Conservation (phyloP, 2,113 vertebrate species). For the Mus spicilegus region DNA sequence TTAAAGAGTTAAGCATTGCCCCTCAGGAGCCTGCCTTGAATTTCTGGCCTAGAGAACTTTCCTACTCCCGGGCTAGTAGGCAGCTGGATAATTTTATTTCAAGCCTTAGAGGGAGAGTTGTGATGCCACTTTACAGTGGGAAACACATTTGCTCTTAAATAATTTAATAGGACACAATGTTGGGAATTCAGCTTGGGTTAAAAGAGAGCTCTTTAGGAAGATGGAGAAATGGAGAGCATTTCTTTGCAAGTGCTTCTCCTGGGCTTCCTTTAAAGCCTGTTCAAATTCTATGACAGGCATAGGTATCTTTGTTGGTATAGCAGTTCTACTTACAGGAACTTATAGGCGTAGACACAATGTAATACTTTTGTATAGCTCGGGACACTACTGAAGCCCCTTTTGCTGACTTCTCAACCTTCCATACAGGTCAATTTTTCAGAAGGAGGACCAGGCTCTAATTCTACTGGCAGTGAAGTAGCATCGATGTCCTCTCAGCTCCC, state of each 20-base stretch:
- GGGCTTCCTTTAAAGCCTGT: conserved; percentile 40
- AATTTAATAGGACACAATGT: conserved; percentile 83
- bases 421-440: conserved; percentile 97
- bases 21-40: not conserved
- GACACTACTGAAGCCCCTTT: conserved; percentile 7
- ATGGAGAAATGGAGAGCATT: conserved; percentile 65
- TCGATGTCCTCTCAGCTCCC: conserved; percentile 99
- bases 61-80: conserved; percentile 72
- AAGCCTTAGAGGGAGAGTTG: conserved; percentile 64
- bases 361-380: not conserved
- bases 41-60: conserved; percentile 65
- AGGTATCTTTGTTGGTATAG: not conserved
- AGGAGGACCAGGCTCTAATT: conserved; percentile 98
- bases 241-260: not conserved
- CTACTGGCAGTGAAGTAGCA: conserved; percentile 98
- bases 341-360: not conserved
- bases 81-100: conserved; percentile 79
- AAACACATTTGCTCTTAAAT: conserved; percentile 82
- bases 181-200: conserved; percentile 75
- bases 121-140: conserved; percentile 74
- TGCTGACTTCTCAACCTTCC: conserved; percentile 78
- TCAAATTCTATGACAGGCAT: not conserved
- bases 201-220: conserved; percentile 67
- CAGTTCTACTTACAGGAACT: not conserved
- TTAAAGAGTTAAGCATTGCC: conserved; percentile 36